These are phyloP conservation scores for Accipiter virgatus DNA, from an alignment of 2,113 vertebrate genomes.

Conservation along the genomic window DNA sequence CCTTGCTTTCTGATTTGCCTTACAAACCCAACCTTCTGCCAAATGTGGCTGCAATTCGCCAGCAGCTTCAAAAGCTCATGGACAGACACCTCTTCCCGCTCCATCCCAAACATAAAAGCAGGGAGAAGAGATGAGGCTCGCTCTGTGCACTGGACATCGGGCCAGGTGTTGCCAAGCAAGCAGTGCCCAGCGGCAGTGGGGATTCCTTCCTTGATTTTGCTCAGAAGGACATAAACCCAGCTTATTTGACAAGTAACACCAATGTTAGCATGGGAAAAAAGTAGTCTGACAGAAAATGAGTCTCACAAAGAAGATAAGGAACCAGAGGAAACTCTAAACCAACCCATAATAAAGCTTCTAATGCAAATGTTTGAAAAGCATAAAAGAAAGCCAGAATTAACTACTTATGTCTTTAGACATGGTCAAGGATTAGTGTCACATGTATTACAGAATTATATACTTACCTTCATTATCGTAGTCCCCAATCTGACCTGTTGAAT, in stretches of 20 bases:
- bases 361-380: background rate
- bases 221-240: fast-evolving
- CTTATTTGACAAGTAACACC: fast-evolving
- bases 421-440: background rate
- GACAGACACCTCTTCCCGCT: fast-evolving
- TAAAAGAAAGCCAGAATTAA: background rate
- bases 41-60: background rate
- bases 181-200: background rate
- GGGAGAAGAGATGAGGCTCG: background rate
- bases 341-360: background rate
- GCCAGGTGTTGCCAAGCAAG: background rate
- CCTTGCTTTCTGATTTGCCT: background rate
- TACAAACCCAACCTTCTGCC: background rate
- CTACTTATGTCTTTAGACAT: background rate
- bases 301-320: background rate
- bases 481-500: background rate
- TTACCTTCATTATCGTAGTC: background rate
- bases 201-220: background rate
- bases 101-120: fast-evolving
- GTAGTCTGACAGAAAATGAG: background rate
- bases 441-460: background rate
- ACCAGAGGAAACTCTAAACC: background rate
- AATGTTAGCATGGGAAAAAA: fast-evolving
- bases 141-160: fast-evolving
- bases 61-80: background rate